phyloP scores from a whole-genome alignment of 1,140 invertebrate genomes.

The Battus philenor region DNA sequence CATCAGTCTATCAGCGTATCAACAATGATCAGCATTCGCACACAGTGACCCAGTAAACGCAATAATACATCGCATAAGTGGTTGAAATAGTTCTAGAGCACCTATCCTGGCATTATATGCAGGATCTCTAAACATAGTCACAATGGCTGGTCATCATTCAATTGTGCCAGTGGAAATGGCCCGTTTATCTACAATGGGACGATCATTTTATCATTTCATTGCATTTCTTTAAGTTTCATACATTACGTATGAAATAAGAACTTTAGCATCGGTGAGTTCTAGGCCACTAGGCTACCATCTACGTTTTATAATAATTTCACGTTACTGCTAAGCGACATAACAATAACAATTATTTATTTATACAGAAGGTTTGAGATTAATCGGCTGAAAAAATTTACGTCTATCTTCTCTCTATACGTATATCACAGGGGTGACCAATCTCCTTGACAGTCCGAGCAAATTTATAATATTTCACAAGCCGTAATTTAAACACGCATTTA shows the following conservation, averaged over 20 bases:
- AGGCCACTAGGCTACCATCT: too few species aligned
- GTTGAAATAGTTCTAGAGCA: constrained; percentile 49
- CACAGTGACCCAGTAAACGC: constrained; percentile 55
- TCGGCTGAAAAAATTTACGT: too few species aligned
- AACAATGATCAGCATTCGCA: constrained; percentile 31
- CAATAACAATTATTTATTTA: too few species aligned
- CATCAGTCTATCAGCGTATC: background rate
- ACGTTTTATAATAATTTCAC: too few species aligned
- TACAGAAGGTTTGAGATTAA: too few species aligned
- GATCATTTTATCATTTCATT: constrained; percentile 57
- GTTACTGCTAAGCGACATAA: too few species aligned
- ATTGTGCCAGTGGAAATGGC: constrained; percentile 65
- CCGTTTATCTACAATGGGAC: constrained; percentile 64
- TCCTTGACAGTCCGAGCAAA: too few species aligned
- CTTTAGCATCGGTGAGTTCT: too few species aligned
- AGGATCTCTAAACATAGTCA: constrained; percentile 74
- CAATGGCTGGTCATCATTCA: constrained; percentile 69
- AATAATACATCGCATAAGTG: constrained; percentile 59
- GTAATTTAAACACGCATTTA: too few species aligned
- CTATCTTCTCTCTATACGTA: too few species aligned
- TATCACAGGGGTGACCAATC: too few species aligned
- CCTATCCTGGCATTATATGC: constrained; percentile 60
- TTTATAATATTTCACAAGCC: too few species aligned
- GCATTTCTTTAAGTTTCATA: constrained; percentile 73
- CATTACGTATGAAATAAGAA: constrained; percentile 68